Conservation (phyloP, 2,113 vertebrate genomes). For the Heteronetta atricapilla region DNA sequence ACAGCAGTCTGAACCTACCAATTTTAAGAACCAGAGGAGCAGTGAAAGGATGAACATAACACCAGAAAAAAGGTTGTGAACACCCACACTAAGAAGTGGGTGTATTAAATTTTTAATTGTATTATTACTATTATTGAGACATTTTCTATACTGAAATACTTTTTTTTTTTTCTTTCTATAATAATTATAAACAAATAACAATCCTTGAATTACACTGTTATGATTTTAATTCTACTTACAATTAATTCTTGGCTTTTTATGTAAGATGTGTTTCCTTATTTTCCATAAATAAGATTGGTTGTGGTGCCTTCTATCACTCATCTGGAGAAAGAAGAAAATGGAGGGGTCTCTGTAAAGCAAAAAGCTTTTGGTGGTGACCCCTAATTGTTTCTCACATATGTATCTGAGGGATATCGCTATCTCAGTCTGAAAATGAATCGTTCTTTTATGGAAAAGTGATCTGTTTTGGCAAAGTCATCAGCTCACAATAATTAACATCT, state of each 20-base stretch:
- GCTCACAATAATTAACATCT: neutral
- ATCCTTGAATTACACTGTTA: neutral
- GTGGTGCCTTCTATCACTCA: neutral
- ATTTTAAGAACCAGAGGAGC: neutral
- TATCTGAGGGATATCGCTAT: neutral
- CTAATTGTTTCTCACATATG: neutral
- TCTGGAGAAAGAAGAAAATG: neutral
- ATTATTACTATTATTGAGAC: neutral
- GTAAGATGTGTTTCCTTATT: neutral
- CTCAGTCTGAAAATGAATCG: neutral
- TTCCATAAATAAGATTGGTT: neutral
- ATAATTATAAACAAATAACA: neutral
- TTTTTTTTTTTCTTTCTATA: neutral
- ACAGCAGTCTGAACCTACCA: neutral
- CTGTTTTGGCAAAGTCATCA: neutral
- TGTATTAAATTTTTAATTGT: neutral
- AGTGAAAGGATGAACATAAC: neutral
- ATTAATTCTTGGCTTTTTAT: neutral
- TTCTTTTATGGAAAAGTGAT: neutral
- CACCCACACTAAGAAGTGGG: neutral
- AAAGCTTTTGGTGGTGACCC: neutral
- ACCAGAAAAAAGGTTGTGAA: neutral
- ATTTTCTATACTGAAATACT: neutral
- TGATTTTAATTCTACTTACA: neutral
- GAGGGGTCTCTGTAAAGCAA: neutral